Evolutionary conservation across 1,140 invertebrate genomes (phyloP).

Genomic region (Apis florea): DNA sequence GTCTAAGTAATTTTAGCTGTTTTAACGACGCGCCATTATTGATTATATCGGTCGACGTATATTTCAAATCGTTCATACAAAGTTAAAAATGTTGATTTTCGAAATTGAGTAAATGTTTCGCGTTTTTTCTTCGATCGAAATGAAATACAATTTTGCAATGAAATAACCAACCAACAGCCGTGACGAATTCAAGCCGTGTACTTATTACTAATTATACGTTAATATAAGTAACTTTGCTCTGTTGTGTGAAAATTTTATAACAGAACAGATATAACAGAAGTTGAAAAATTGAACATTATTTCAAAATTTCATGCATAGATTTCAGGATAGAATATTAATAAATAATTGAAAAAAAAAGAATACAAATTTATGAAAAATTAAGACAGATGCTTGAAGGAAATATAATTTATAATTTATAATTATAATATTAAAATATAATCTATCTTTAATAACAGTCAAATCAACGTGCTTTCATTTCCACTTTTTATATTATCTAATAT

Average conservation of each 20-base stretch:
- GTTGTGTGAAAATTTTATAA: background rate
- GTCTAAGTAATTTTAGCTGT: background rate
- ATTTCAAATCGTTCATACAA: background rate
- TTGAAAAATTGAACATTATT: too few relatives aligned
- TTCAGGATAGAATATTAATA: too few relatives aligned
- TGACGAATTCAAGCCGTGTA: background rate
- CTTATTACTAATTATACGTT: background rate
- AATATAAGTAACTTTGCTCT: background rate
- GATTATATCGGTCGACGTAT: background rate
- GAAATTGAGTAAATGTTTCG: background rate
- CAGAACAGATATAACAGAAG: background rate
- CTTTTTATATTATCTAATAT: too few relatives aligned
- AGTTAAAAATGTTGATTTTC: background rate
- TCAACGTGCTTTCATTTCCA: too few relatives aligned
- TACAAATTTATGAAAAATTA: too few relatives aligned
- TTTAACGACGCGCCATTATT: background rate
- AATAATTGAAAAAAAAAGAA: too few relatives aligned
- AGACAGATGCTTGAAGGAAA: too few relatives aligned
- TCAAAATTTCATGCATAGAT: too few relatives aligned
- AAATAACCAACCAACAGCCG: background rate
- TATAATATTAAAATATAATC: too few relatives aligned
- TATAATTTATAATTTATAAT: too few relatives aligned
- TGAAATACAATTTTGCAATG: background rate
- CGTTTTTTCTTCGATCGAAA: background rate
- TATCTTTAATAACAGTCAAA: too few relatives aligned